Conservation (phyloP, 2,888 invertebrate genomes). For the Octonoba sinensis region DNA sequence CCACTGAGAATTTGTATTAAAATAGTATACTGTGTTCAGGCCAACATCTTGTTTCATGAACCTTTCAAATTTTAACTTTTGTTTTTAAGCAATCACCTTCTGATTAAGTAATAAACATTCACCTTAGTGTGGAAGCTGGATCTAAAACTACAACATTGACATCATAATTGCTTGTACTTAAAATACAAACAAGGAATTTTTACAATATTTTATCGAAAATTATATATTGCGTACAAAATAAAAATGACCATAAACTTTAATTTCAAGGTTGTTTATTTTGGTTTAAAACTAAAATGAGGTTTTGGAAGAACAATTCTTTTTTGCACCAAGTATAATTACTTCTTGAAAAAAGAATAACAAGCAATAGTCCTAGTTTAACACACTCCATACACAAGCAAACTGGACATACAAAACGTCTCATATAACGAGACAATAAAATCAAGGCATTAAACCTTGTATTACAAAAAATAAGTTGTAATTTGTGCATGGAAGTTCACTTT, state of each 20-base stretch:
- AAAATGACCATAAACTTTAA: neutral
- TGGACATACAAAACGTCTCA: constrained; percentile 59
- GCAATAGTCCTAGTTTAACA: constrained; percentile 46
- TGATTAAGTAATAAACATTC: too few species aligned
- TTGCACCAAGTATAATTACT: constrained; percentile 39
- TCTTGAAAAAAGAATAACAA: constrained; percentile 40
- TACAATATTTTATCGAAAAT: too few species aligned
- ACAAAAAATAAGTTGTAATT: constrained; percentile 54
- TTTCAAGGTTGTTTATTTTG: constrained; percentile 35
- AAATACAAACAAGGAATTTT: too few species aligned
- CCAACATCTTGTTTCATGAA: too few species aligned
- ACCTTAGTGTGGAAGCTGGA: too few species aligned
- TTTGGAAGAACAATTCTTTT: constrained; percentile 50
- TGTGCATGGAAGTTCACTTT: constrained; percentile 34
- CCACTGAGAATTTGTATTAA: too few species aligned
- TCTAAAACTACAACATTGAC: too few species aligned
- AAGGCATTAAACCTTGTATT: constrained; percentile 61
- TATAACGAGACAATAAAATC: constrained; percentile 63
- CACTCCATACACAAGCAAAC: constrained; percentile 40
- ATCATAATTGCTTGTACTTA: too few species aligned
- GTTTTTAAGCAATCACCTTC: too few species aligned
- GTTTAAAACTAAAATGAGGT: constrained; percentile 42
- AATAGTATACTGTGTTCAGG: too few species aligned
- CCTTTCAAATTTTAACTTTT: too few species aligned
- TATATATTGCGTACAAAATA: too few species aligned